Evolutionary conservation across 1,140 invertebrate genomes (phyloP).

Genomic region (Aphaenogaster ashmeadi): DNA sequence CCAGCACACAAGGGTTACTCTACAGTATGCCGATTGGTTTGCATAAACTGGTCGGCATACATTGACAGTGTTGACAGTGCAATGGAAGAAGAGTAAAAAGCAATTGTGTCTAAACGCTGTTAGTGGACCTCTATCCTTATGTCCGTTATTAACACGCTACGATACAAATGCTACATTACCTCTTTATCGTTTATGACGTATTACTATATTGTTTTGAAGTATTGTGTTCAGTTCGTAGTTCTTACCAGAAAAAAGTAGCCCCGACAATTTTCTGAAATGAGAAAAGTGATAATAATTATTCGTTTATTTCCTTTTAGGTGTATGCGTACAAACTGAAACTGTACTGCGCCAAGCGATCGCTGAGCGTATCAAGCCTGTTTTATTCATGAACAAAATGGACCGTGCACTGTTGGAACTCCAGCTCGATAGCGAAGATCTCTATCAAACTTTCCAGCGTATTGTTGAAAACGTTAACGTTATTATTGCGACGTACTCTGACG

Average conservation of each 20-base stretch:
- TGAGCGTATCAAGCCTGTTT: conserved; percentile 99
- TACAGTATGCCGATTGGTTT: conserved; percentile 81
- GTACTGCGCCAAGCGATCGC: conserved; percentile 99
- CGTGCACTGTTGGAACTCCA: conserved; percentile 98
- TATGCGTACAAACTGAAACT: conserved; percentile 99
- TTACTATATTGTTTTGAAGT: neutral
- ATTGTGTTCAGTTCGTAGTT: neutral
- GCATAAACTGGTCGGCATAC: conserved; percentile 73
- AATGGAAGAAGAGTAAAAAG: conserved; percentile 86
- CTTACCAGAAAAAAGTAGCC: neutral
- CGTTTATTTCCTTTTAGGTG: conserved; percentile 90
- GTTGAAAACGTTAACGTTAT: conserved; percentile 99
- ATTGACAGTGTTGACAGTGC: conserved; percentile 86
- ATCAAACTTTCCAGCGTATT: conserved; percentile 99
- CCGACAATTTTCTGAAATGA: conserved; percentile 1
- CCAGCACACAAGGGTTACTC: conserved; percentile 87
- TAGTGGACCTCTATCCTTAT: conserved; percentile 91
- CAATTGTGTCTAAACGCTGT: conserved; percentile 88
- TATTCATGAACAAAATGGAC: conserved; percentile 99
- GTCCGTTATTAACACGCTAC: conserved; percentile 88
- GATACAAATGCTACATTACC: conserved; percentile 79
- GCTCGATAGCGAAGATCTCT: conserved; percentile 98
- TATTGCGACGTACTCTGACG: conserved; percentile 99
- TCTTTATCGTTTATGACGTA: neutral
- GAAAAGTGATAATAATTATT: conserved; percentile 22